Evolutionary conservation across 2,888 invertebrate species (phyloP).

Genomic region (Cheilosia vernalis): DNA sequence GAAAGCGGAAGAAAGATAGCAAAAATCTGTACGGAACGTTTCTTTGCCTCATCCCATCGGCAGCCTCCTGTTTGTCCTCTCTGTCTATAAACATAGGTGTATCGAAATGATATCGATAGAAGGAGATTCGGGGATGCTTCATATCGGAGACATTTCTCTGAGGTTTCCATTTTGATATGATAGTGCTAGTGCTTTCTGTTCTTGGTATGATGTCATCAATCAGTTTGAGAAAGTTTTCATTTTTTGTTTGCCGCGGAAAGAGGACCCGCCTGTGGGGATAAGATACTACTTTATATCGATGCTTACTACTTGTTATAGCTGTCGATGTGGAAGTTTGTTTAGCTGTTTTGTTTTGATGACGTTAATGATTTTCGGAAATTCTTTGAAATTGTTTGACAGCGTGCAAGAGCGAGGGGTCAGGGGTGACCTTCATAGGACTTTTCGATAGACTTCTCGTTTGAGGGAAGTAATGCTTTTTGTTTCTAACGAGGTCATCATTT

Average conservation of each 20-base stretch:
- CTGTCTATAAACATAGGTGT: neutral
- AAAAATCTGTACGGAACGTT: neutral
- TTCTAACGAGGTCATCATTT: slow-evolving; percentile 15
- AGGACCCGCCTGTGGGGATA: neutral
- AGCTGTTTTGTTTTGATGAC: slow-evolving; percentile 18
- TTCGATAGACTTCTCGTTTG: neutral
- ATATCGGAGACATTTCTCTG: slow-evolving; percentile 9
- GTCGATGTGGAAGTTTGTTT: slow-evolving; percentile 24
- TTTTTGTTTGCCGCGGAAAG: neutral
- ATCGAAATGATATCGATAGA: slow-evolving; percentile 34
- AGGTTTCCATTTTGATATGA: neutral
- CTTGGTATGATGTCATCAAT: slow-evolving; percentile 45
- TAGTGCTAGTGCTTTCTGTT: neutral
- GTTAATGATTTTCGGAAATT: slow-evolving; percentile 2
- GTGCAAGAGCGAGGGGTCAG: neutral
- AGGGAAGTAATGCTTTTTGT: slow-evolving; percentile 1
- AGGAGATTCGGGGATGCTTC: slow-evolving; percentile 1
- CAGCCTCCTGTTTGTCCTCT: neutral
- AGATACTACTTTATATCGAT: slow-evolving; percentile 15
- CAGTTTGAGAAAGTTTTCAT: slow-evolving; percentile 29
- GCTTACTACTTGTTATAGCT: slow-evolving; percentile 5
- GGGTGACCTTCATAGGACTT: neutral
- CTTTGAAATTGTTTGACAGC: neutral
- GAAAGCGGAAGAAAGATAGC: neutral
- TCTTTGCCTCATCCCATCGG: neutral